phyloP scores from a whole-genome alignment of 2,888 invertebrate species.

The Scaptodrosophila latifasciaeformis region DNA sequence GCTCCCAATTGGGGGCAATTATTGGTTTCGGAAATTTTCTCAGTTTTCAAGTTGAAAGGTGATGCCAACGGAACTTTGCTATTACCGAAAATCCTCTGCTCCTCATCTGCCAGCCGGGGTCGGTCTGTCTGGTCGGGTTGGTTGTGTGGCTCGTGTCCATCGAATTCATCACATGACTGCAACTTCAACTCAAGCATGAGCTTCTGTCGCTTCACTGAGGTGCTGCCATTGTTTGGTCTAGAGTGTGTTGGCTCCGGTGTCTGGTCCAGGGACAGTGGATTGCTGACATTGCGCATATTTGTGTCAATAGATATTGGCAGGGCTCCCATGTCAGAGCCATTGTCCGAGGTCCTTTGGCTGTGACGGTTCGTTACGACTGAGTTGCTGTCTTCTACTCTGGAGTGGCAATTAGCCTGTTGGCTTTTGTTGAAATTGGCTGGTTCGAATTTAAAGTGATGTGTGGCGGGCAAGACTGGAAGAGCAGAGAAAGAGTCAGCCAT shows the following conservation, averaged over 20 bases:
- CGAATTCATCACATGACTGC: constrained; percentile 48
- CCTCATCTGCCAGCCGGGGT: no score
- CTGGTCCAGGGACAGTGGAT: constrained; percentile 34
- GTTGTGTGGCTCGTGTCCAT: constrained; percentile 18
- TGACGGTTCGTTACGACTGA: constrained; percentile 36
- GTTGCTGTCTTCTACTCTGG: constrained; percentile 12
- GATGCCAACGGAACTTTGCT: constrained; percentile 18
- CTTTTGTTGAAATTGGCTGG: constrained; percentile 15
- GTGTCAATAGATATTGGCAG: constrained; percentile 51
- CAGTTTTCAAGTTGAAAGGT: constrained; percentile 37
- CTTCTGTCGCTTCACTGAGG: constrained; percentile 23
- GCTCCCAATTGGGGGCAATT: background rate
- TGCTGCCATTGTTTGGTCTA: constrained; percentile 21
- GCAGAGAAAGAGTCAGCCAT: constrained; percentile 18
- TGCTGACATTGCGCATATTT: constrained; percentile 63
- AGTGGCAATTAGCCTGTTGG: constrained; percentile 21
- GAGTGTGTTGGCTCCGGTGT: constrained; percentile 18
- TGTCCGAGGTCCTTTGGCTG: constrained; percentile 20
- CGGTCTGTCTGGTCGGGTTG: constrained; percentile 14
- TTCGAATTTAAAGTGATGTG: constrained; percentile 43
- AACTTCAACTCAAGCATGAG: constrained; percentile 35
- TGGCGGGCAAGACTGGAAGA: constrained; percentile 4
- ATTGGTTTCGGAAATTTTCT: no score
- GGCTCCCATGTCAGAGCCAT: constrained; percentile 19
- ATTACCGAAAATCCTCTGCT: constrained; percentile 8